Conservation (phyloP, 1,140 invertebrate species). For the Varroa destructor region DNA sequence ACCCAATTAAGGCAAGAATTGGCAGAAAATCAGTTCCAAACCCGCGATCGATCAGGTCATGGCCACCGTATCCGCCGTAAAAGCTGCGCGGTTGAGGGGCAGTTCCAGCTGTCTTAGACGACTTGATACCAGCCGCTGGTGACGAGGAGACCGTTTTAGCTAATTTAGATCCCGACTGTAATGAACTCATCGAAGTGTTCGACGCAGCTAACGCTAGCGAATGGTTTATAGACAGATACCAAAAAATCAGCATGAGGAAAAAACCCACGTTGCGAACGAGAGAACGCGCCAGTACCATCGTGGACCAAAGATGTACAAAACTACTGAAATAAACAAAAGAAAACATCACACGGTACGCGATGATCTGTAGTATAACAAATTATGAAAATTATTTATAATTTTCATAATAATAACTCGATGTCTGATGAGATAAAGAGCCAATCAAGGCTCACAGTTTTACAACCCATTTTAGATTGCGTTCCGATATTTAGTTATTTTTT, state of each 20-base stretch:
- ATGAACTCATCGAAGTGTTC: not conserved
- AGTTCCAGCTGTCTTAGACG: constrained; percentile 4
- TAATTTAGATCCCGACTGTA: not conserved
- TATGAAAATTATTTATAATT: too few species aligned
- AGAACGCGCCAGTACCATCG: constrained; percentile 16
- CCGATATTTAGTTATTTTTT: too few species aligned
- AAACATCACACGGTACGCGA: too few species aligned
- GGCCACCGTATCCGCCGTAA: constrained; percentile 22
- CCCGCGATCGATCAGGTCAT: constrained; percentile 9
- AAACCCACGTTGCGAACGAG: constrained; percentile 12
- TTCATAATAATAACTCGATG: too few species aligned
- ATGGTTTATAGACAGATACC: constrained; percentile 13
- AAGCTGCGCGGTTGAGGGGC: constrained; percentile 21
- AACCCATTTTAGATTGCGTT: too few species aligned
- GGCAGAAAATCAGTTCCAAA: constrained; percentile 14
- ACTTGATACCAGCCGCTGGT: not conserved
- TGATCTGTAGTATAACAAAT: too few species aligned
- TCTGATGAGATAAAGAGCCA: too few species aligned
- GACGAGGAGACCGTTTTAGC: too few species aligned
- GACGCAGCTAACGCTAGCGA: constrained; percentile 13
- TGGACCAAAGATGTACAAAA: not conserved
- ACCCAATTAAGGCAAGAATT: constrained; percentile 4
- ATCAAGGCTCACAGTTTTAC: too few species aligned
- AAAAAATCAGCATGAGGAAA: constrained; percentile 11
- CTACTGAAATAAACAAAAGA: too few species aligned